Percentiles rank a stretch among this genome's conserved stretches.
Evolutionary conservation across 2,113 vertebrate species (phyloP).

Genomic region (Syrmaticus mikado): DNA sequence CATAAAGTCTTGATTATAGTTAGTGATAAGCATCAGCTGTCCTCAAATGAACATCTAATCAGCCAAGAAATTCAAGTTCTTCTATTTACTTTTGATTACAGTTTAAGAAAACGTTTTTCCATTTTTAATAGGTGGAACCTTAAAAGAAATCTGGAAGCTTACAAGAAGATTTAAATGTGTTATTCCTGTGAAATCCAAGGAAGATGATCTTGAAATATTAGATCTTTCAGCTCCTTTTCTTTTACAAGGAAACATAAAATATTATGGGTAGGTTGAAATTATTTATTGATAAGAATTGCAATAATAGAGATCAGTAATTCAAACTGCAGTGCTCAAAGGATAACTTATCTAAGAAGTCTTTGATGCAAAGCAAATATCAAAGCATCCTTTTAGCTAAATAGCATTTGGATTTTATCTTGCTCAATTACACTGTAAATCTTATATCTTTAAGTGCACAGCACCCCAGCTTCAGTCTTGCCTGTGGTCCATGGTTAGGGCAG

Average conservation of each 20-base stretch:
- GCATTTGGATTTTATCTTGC: background rate
- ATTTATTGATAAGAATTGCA: background rate
- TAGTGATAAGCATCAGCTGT: background rate
- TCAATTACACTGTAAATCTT: background rate
- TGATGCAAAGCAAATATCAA: background rate
- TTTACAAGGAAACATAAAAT: constrained; percentile 81
- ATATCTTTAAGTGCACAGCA: background rate
- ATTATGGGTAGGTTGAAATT: constrained; percentile 85
- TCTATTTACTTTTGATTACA: background rate
- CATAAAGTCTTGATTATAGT: background rate
- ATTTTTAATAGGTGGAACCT: constrained; percentile 80
- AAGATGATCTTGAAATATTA: constrained; percentile 78
- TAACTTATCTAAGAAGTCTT: background rate
- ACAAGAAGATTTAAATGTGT: constrained; percentile 81
- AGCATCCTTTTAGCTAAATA: background rate
- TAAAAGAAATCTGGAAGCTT: constrained; percentile 82
- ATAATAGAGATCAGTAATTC: background rate
- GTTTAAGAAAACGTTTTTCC: background rate
- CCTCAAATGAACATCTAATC: background rate
- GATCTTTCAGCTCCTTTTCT: constrained; percentile 89
- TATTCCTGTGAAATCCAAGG: constrained; percentile 84
- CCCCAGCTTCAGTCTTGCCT: background rate
- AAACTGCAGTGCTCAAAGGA: background rate
- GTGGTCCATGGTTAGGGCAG: background rate
- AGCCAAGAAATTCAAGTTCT: background rate